Evolutionary conservation across 1,140 invertebrate species (phyloP), one percentile per base, ranked within the genome.

Genomic region (Eufriesea mexicana): DNA sequence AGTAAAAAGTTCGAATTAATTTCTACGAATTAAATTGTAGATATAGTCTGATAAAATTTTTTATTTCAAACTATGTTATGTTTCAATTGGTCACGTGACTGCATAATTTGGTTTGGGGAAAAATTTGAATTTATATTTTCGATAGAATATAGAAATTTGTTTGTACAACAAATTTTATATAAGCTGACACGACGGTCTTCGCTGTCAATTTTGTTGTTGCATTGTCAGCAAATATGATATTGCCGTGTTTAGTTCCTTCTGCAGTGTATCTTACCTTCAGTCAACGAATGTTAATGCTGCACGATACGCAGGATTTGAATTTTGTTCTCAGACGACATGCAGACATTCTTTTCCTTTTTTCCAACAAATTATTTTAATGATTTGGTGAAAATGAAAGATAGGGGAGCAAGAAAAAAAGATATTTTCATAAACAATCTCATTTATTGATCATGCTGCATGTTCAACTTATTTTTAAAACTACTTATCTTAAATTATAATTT

Each of bases 371-470:
- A 4, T 42, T 67, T 35, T 5, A 23, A 42, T 14, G 20, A 35
- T 54, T 73, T 62, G 8, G 7, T n/a, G 8, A 8, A 47, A 25
- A 9, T 25, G 25, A 18, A 47, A 64, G 54, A 16, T 62, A 35
- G 25, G 23, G 18, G 45, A 42, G 10, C 16, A 62, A 35, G 2
- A 61, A 70, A 66, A 57, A n/a, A 64, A 25, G 45, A 4, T 64
- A 61, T 2, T 57, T 42, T 25, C 28, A 71, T 83, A 72, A 86
- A 86, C 47, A 84, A 79, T 66, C 35, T 79, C 4, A 45, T 87
- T 87, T 87, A 86, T 86, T 84, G 73, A 86, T 28, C 78, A 73
- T 82, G 6, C n/a, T 74, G 64, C 42, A 42, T 70, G 42, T 83
- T 86, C 62, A 84, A 25, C 64, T 79, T 73, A 59, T 79, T 66